Percentiles rank a stretch among this genome's conserved stretches.
phyloP scores from a whole-genome alignment of 2,113 vertebrate genomes.

The Nyctibius bracteatus region DNA sequence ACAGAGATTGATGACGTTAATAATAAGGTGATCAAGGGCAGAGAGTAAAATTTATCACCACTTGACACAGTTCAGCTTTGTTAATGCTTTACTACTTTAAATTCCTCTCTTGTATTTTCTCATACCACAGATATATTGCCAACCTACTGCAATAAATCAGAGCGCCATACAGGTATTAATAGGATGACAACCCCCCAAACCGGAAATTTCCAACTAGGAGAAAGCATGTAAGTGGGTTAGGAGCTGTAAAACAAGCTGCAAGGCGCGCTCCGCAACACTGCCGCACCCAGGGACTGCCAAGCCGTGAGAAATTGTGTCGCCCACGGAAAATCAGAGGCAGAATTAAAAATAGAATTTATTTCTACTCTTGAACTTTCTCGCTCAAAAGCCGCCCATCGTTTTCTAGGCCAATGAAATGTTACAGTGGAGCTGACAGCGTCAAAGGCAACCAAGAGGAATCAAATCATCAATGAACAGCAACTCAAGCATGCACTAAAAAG shows the following conservation, averaged over 20 bases:
- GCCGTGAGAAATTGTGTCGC: background rate
- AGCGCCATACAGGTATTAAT: background rate
- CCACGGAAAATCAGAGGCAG: background rate
- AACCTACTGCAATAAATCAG: background rate
- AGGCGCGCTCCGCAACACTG: background rate
- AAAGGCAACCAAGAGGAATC: background rate
- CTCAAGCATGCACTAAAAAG: background rate
- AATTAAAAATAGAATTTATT: conserved; percentile 45
- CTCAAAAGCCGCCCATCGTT: background rate
- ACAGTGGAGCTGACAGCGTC: background rate
- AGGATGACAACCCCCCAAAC: background rate
- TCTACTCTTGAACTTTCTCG: background rate
- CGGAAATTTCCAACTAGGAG: background rate
- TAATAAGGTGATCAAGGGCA: background rate
- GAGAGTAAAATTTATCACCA: conserved; percentile 19
- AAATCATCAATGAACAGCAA: background rate
- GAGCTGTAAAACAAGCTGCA: background rate
- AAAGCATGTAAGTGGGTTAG: background rate
- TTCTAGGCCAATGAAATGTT: background rate
- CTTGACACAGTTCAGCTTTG: background rate
- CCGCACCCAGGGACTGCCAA: background rate
- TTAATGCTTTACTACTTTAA: background rate
- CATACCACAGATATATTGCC: background rate
- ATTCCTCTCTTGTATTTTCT: conserved; percentile 3
- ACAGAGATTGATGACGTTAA: conserved; percentile 43